phyloP scores from a whole-genome alignment of 2,888 invertebrate species.

The Netelia virgata region DNA sequence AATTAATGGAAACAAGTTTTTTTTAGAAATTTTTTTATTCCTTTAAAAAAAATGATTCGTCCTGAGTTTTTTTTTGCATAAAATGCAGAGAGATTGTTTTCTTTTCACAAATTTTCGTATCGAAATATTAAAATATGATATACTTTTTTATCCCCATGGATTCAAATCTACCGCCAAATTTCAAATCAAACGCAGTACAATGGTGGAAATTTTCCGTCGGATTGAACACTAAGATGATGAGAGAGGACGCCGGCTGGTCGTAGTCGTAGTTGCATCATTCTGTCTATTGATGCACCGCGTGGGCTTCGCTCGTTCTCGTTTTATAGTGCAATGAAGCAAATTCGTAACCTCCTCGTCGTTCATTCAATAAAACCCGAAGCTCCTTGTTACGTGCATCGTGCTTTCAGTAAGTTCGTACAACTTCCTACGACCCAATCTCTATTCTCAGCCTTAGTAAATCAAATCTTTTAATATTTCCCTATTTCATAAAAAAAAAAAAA shows the following conservation, averaged over 20 bases:
- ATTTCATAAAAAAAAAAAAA: no score
- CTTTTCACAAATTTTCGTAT: no score
- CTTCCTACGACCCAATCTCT: no score
- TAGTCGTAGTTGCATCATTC: conserved; percentile 8
- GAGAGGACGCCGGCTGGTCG: not conserved
- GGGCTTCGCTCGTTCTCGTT: conserved; percentile 35
- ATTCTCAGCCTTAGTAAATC: no score
- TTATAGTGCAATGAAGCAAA: conserved; percentile 35
- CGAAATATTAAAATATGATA: not conserved
- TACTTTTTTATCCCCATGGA: not conserved
- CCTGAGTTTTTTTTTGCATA: no score
- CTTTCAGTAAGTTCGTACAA: not conserved
- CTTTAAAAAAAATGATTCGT: no score
- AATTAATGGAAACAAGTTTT: no score
- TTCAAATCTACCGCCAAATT: not conserved
- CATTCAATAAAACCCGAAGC: conserved; percentile 48
- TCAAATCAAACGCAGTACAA: not conserved
- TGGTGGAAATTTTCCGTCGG: not conserved
- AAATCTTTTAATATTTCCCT: no score
- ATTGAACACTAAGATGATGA: not conserved
- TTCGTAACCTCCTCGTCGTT: conserved; percentile 5
- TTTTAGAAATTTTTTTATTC: no score
- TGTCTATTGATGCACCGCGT: conserved; percentile 33
- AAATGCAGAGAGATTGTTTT: no score
- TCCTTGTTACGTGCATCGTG: not conserved